Conservation (phyloP, 2,797 vertebrate genomes). For the Gastrophryne carolinensis region DNA sequence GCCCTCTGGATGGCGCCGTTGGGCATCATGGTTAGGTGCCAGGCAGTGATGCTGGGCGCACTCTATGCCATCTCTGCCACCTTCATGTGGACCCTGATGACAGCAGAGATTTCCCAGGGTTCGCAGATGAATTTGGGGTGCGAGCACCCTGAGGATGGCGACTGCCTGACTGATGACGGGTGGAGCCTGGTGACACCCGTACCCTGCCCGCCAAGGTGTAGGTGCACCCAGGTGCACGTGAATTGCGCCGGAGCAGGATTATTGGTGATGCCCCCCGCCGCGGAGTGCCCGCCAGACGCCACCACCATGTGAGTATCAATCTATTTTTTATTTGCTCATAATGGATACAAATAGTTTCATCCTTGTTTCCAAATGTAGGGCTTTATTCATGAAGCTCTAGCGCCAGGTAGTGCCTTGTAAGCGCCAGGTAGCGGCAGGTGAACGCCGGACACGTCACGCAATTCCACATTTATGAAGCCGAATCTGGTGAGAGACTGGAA, state of each 20-base stretch:
- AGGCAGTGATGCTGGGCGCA: not conserved
- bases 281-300: conserved; percentile 1
- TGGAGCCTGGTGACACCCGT: not conserved
- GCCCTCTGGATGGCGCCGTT: no score
- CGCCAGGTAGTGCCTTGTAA: no score
- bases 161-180: not conserved
- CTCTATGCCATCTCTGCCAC: not conserved
- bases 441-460: no score
- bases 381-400: no score
- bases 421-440: no score
- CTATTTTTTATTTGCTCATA: no score
- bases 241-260: conserved; percentile 43
- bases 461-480: no score
- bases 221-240: not conserved
- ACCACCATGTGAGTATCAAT: conserved; percentile 43
- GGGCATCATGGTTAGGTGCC: not conserved
- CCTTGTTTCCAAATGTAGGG: no score
- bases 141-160: not conserved
- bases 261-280: not conserved
- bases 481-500: no score
- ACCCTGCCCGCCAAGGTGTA: conserved; percentile 29
- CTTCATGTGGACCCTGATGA: not conserved
- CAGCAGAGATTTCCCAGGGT: not conserved
- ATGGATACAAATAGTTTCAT: no score
- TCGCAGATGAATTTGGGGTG: not conserved